These are phyloP conservation scores for Neocrepidodera transversa DNA, from an alignment of 2,888 invertebrate genomes.

Conservation along the genomic window DNA sequence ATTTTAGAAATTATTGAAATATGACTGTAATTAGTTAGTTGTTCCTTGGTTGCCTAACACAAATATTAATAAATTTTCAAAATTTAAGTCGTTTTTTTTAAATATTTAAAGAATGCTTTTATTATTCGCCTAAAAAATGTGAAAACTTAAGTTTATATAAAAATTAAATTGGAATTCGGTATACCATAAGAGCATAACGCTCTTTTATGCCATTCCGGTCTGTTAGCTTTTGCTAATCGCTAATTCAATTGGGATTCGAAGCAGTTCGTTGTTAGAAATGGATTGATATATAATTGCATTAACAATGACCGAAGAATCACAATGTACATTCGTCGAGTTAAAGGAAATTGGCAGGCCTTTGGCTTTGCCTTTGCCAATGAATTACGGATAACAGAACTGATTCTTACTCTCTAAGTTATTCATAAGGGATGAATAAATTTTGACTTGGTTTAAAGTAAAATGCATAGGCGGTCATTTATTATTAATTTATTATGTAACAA, in stretches of 20 bases:
- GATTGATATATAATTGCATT: conserved; percentile 49
- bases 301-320: conserved; percentile 46
- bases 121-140: too few relatives aligned
- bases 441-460: conserved; percentile 5
- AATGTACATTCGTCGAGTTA: conserved; percentile 20
- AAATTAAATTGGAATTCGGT: not conserved
- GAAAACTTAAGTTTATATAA: too few relatives aligned
- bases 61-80: too few relatives aligned
- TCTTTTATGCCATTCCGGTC: conserved; percentile 26
- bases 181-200: not conserved
- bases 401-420: conserved; percentile 33
- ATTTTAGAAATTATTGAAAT: too few relatives aligned
- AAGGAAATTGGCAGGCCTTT: conserved; percentile 24
- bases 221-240: conserved; percentile 44
- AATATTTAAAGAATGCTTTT: too few relatives aligned
- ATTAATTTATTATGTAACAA: too few relatives aligned
- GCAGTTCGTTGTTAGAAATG: conserved; percentile 39
- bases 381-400: conserved; percentile 28
- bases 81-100: too few relatives aligned
- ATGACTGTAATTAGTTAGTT: too few relatives aligned
- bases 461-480: not conserved
- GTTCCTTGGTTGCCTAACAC: too few relatives aligned
- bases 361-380: conserved; percentile 9
- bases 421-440: conserved; percentile 35
- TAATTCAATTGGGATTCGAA: conserved; percentile 43